A percentile compares a stretch with the other conserved stretches of the same genome.
Evolutionary conservation across 2,888 invertebrate genomes (phyloP).

Genomic region (Troides oblongomaculatus): DNA sequence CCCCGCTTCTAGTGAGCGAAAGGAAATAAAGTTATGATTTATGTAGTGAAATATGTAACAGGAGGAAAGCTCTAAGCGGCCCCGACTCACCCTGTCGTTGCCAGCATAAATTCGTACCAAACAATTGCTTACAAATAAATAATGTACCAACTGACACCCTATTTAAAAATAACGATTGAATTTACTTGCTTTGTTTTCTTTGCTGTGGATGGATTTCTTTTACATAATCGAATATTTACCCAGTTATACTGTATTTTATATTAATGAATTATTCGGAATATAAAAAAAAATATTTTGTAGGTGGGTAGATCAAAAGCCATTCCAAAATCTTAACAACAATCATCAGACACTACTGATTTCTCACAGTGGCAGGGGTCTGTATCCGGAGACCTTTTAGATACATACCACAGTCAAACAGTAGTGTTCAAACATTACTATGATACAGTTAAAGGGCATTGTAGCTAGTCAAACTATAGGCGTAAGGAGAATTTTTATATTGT

Average conservation of each 20-base stretch:
- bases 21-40: constrained; percentile 80
- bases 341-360: too few species aligned
- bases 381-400: too few species aligned
- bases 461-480: too few species aligned
- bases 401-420: too few species aligned
- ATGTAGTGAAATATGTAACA: constrained; percentile 75
- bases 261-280: too few species aligned
- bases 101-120: constrained; percentile 58
- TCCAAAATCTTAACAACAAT: too few species aligned
- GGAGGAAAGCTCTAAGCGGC: constrained; percentile 52
- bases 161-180: constrained; percentile 32
- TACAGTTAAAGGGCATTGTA: too few species aligned
- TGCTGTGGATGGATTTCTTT: neutral
- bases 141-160: constrained; percentile 36
- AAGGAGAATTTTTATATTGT: too few species aligned
- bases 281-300: too few species aligned
- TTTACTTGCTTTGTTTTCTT: constrained; percentile 12
- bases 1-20: constrained; percentile 62
- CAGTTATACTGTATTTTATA: neutral
- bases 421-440: too few species aligned
- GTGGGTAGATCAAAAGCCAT: too few species aligned
- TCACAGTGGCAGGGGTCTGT: too few species aligned
- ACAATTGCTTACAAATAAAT: constrained; percentile 53
- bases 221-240: neutral
- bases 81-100: constrained; percentile 56